A percentile compares a stretch with the other conserved stretches of the same genome.
Evolutionary conservation across 2,797 vertebrate species (phyloP).

Genomic region (Pangasius sanitwongsei): DNA sequence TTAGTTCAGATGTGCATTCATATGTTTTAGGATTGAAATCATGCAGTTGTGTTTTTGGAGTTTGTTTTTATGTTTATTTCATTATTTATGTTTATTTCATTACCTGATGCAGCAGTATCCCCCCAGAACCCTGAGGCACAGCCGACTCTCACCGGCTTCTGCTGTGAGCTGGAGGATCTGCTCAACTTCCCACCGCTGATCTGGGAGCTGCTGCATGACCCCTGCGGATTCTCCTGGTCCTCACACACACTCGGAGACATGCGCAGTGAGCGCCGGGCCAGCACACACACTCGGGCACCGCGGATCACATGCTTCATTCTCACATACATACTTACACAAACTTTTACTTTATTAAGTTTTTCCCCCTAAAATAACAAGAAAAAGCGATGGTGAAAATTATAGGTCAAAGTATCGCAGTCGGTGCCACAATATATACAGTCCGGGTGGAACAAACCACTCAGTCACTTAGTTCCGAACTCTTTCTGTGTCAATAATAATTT

Average conservation of each 20-base stretch:
- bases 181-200: neutral
- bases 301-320: neutral
- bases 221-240: rapidly evolving
- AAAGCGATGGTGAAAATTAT: neutral
- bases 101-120: conserved; percentile 81
- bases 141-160: conserved; percentile 71
- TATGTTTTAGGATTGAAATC: too few relatives aligned
- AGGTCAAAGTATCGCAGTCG: neutral
- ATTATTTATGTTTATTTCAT: neutral
- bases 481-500: too few relatives aligned
- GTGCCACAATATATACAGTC: neutral
- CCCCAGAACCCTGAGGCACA: conserved; percentile 86
- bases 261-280: neutral
- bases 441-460: neutral
- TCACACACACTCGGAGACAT: neutral
- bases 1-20: neutral
- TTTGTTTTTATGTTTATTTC: too few relatives aligned
- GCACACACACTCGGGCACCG: neutral
- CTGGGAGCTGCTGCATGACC: neutral
- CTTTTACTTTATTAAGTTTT: too few relatives aligned
- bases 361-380: neutral
- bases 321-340: neutral
- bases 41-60: neutral
- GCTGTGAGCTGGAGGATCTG: conserved; percentile 27
- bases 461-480: neutral